Conservation (phyloP, 2,113 vertebrate species). For the Oostethus manadensis region DNA sequence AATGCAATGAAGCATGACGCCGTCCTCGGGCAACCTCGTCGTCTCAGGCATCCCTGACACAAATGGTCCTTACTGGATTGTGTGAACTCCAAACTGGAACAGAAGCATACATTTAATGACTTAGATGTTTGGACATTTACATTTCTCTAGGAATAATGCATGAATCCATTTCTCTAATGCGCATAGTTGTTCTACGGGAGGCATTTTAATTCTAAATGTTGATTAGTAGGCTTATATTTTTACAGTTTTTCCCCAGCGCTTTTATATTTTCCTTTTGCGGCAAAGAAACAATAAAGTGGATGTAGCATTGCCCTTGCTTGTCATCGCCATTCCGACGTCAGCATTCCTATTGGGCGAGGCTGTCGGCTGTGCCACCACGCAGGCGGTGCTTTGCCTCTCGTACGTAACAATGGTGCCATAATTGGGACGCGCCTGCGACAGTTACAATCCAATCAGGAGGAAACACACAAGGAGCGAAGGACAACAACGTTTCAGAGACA, state of each 20-base stretch:
- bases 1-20: neutral
- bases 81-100: neutral
- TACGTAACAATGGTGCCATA: slow-evolving; percentile 45
- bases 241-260: neutral
- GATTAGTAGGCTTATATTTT: neutral
- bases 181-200: neutral
- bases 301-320: slow-evolving; percentile 13
- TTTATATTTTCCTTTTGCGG: no score
- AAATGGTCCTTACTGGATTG: neutral
- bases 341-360: slow-evolving; percentile 43
- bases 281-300: no score
- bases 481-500: neutral
- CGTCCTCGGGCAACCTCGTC: neutral
- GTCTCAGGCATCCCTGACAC: neutral
- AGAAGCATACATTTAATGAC: neutral
- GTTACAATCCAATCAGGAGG: slow-evolving; percentile 28
- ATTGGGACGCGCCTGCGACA: slow-evolving; percentile 44
- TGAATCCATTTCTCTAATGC: neutral
- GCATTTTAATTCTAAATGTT: neutral
- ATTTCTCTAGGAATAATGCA: neutral
- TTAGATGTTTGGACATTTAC: neutral
- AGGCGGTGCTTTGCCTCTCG: slow-evolving; percentile 32
- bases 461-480: slow-evolving; percentile 6
- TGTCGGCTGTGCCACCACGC: slow-evolving; percentile 42
- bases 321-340: slow-evolving; percentile 33